Evolutionary conservation across 1,140 invertebrate species (phyloP).

Genomic region (Aleiodes sp.): DNA sequence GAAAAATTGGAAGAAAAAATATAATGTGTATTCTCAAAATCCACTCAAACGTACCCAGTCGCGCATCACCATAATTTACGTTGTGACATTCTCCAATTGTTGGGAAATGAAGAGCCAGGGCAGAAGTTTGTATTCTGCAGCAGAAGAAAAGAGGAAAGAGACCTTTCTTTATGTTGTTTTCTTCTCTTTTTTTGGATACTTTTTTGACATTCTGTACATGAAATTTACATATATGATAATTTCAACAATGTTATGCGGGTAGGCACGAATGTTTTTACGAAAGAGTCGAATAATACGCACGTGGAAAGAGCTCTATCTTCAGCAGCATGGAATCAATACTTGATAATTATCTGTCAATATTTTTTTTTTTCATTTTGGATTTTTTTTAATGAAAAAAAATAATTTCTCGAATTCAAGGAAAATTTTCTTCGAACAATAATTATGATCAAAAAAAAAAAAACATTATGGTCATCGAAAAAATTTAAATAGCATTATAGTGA

Average conservation of each 20-base stretch:
- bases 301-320: background rate
- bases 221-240: slow-evolving; percentile 19
- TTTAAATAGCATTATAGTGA: too few relatives aligned
- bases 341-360: too few relatives aligned
- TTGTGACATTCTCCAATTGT: slow-evolving; percentile 4
- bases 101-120: background rate
- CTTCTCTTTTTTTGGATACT: background rate
- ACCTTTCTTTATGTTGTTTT: background rate
- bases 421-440: too few relatives aligned
- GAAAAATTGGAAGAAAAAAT: background rate
- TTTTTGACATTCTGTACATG: slow-evolving; percentile 23
- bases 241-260: slow-evolving; percentile 45
- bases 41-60: background rate
- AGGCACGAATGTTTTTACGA: slow-evolving; percentile 37
- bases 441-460: too few relatives aligned
- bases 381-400: too few relatives aligned
- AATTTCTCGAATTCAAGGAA: too few relatives aligned
- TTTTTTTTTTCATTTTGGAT: too few relatives aligned
- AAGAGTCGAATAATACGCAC: background rate
- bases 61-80: background rate
- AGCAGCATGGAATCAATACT: too few relatives aligned
- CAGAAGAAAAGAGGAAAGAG: background rate
- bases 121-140: background rate
- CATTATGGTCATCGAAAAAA: too few relatives aligned
- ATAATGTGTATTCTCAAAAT: background rate